Conservation (phyloP, 2,888 invertebrate species). For the Ennomos erosarius region DNA sequence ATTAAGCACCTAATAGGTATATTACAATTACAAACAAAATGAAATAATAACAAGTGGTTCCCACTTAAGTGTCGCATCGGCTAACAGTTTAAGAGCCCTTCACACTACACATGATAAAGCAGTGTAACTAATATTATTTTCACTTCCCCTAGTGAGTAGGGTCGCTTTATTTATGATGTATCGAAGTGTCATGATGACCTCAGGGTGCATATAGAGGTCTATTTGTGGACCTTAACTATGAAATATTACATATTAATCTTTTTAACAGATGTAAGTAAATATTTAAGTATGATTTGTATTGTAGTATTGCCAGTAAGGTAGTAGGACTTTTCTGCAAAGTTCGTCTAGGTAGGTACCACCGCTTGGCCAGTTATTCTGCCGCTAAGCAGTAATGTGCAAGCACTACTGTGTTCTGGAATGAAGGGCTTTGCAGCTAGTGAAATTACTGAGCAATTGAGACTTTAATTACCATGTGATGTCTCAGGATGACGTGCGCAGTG, state of each 20-base stretch:
- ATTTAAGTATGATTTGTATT: neutral
- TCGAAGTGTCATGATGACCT: constrained; percentile 50
- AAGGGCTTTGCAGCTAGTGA: no score
- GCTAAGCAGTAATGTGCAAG: no score
- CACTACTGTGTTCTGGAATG: no score
- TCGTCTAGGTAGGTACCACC: no score
- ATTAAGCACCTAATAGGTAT: no score
- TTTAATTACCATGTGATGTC: no score
- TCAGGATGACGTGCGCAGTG: no score
- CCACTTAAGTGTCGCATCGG: constrained; percentile 35
- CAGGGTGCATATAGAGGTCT: constrained; percentile 32
- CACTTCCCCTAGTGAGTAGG: constrained; percentile 47
- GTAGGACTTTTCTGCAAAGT: no score
- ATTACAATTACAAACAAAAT: constrained; percentile 7
- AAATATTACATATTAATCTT: constrained; percentile 11
- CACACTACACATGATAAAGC: constrained; percentile 48
- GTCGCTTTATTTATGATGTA: constrained; percentile 49
- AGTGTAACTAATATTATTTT: constrained; percentile 66
- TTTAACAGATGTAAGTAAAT: constrained; percentile 11
- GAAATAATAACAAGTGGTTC: constrained; percentile 37
- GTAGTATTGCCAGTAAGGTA: no score
- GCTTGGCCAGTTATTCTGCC: no score
- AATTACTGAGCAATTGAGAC: no score
- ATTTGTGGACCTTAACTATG: constrained; percentile 18
- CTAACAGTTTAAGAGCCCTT: constrained; percentile 42